Evolutionary conservation across 2,797 vertebrate species (phyloP).

Genomic region (Gallirallus australis): DNA sequence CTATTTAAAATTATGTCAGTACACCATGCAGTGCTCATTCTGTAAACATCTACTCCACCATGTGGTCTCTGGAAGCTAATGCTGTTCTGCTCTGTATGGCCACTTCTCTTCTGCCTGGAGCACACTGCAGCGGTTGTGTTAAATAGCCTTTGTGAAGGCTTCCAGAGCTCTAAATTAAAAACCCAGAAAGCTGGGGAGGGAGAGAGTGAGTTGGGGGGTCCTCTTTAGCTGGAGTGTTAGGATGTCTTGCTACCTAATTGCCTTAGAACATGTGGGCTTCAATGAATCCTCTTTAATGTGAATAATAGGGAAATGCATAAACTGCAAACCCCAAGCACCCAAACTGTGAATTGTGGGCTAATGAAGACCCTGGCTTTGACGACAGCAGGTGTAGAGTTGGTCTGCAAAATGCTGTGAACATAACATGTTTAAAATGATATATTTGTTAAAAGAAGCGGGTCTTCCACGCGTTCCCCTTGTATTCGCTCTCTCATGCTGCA

Average conservation of each 20-base stretch:
- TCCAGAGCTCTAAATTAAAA: constrained; percentile 42
- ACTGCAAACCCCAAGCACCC: constrained; percentile 1
- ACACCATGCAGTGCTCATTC: constrained; percentile 44
- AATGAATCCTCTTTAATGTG: constrained; percentile 35
- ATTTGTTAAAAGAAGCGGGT: constrained; percentile 13
- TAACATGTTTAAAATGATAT: neutral
- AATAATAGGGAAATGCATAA: constrained; percentile 30
- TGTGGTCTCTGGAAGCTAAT: constrained; percentile 70
- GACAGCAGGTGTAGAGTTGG: neutral
- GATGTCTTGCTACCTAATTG: constrained; percentile 57
- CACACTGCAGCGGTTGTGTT: constrained; percentile 25
- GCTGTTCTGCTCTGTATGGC: constrained; percentile 38
- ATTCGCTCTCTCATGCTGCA: neutral
- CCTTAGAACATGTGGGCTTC: constrained; percentile 3
- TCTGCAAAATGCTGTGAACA: neutral
- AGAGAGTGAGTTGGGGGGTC: neutral
- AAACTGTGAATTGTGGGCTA: neutral
- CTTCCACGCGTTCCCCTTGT: neutral
- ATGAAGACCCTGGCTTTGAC: constrained; percentile 34
- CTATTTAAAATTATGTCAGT: constrained; percentile 56
- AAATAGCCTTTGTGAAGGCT: constrained; percentile 58
- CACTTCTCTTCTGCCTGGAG: constrained; percentile 16
- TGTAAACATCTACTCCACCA: constrained; percentile 73
- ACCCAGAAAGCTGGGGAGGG: constrained; percentile 24
- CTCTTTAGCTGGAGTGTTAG: constrained; percentile 16